Conservation (phyloP, 2,113 vertebrate species). For the Lonchura striata region DNA sequence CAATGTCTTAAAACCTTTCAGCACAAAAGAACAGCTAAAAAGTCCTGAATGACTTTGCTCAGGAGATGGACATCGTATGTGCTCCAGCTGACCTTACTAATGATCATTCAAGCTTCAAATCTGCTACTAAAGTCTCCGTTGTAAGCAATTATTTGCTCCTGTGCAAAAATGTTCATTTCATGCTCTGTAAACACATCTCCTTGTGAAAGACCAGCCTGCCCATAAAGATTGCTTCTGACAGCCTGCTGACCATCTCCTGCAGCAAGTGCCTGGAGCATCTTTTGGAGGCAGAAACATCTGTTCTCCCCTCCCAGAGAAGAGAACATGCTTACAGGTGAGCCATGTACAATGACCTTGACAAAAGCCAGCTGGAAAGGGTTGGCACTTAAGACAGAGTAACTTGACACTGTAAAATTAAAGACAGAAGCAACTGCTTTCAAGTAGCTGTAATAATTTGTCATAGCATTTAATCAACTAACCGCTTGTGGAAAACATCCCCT, state of each 20-base stretch:
- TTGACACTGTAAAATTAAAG: background rate
- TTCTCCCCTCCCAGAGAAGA: background rate
- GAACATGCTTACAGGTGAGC: background rate
- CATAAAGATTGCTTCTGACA: slow-evolving; percentile 65
- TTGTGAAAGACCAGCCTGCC: slow-evolving; percentile 63
- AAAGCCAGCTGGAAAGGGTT: background rate
- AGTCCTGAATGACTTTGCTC: slow-evolving; percentile 17
- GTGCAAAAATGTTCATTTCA: slow-evolving; percentile 79
- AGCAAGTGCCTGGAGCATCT: background rate
- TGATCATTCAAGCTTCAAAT: slow-evolving; percentile 60
- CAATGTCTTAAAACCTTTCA: background rate
- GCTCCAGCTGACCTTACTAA: slow-evolving; percentile 67
- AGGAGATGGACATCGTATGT: slow-evolving; percentile 5
- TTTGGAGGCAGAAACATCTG: background rate
- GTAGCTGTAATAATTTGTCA: background rate
- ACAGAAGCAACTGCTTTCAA: slow-evolving; percentile 6
- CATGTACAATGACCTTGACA: background rate
- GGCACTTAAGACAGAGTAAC: background rate
- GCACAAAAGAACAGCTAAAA: background rate
- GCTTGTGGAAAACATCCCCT: background rate
- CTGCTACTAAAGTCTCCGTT: slow-evolving; percentile 49
- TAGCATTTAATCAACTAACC: background rate
- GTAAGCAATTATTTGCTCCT: slow-evolving; percentile 73
- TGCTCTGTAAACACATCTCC: slow-evolving; percentile 78
- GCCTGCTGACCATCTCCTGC: slow-evolving; percentile 59